Percentiles rank a stretch among this genome's conserved stretches.
phyloP scores from a whole-genome alignment of 2,888 invertebrate genomes.

The Venusia cambrica region DNA sequence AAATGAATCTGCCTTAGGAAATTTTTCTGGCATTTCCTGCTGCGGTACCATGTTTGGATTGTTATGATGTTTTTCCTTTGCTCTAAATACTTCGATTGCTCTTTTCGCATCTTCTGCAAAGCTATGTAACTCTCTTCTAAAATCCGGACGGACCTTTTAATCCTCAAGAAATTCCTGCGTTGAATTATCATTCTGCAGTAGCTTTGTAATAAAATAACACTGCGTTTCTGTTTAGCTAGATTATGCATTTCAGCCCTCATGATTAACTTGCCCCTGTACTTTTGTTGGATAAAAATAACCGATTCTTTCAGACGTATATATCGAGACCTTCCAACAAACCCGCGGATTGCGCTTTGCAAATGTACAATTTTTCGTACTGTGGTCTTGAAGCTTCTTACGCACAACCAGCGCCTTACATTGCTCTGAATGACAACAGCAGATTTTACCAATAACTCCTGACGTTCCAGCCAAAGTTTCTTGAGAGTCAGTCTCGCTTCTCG shows the following conservation, averaged over 20 bases:
- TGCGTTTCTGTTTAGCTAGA: conserved; percentile 38
- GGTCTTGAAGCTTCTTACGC: conserved; percentile 42
- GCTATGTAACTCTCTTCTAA: conserved; percentile 49
- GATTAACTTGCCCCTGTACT: conserved; percentile 56
- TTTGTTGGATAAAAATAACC: conserved; percentile 53
- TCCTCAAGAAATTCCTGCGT: conserved; percentile 36
- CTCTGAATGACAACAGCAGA: conserved; percentile 55
- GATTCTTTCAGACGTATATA: conserved; percentile 45
- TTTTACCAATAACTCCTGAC: conserved; percentile 41
- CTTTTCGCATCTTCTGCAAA: conserved; percentile 53
- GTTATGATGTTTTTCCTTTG: conserved; percentile 51
- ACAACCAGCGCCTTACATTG: conserved; percentile 55
- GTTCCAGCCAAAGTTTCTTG: conserved; percentile 39
- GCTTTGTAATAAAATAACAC: conserved; percentile 62
- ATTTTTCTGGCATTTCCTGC: conserved; percentile 55
- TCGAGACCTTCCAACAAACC: conserved; percentile 45
- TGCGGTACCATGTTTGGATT: conserved; percentile 72
- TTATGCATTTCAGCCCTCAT: conserved; percentile 55
- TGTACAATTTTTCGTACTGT: conserved; percentile 43
- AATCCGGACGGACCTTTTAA: conserved; percentile 47
- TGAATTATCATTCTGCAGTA: conserved; percentile 58
- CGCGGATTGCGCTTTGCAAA: conserved; percentile 51
- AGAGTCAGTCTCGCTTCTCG: conserved; percentile 49
- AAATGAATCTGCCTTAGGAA: conserved; percentile 50
- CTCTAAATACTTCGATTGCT: conserved; percentile 46